Conservation (phyloP, 1,140 invertebrate genomes). For the Drosophila sucinea region DNA sequence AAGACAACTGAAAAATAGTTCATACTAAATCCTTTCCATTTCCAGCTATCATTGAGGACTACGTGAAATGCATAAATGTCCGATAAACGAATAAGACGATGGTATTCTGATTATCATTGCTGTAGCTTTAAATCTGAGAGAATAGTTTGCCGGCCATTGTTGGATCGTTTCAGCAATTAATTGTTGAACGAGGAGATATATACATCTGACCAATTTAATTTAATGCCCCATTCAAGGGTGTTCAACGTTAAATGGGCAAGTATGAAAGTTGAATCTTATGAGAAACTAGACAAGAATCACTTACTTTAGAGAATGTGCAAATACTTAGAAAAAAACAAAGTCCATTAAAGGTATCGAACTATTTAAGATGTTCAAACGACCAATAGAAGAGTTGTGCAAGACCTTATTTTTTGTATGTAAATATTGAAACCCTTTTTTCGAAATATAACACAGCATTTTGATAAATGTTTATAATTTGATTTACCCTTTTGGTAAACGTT, state of each 20-base stretch:
- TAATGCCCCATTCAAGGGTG: neutral
- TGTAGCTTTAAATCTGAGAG: conserved; percentile 5
- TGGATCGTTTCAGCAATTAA: neutral
- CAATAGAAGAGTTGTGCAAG: conserved; percentile 54
- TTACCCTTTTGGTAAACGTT: conserved; percentile 36
- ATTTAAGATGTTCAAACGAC: conserved; percentile 52
- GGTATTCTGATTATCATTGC: neutral
- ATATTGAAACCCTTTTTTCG: neutral
- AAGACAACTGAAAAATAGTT: neutral
- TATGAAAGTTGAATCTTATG: conserved; percentile 44
- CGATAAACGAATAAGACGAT: neutral
- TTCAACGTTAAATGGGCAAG: neutral
- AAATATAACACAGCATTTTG: no score
- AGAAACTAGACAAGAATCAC: conserved; percentile 50
- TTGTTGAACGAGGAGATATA: conserved; percentile 1
- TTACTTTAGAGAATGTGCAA: conserved; percentile 56
- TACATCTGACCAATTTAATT: conserved; percentile 24
- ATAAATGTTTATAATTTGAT: neutral
- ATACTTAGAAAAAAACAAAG: conserved; percentile 26
- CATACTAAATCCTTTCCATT: no score
- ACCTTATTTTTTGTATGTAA: conserved; percentile 33
- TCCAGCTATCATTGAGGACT: no score
- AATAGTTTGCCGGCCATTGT: neutral
- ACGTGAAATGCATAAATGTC: neutral
- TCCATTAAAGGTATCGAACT: conserved; percentile 49